Evolutionary conservation across 2,113 vertebrate genomes (phyloP), one percentile per base, ranked within the genome.

Genomic region (Phyllostomus discolor): DNA sequence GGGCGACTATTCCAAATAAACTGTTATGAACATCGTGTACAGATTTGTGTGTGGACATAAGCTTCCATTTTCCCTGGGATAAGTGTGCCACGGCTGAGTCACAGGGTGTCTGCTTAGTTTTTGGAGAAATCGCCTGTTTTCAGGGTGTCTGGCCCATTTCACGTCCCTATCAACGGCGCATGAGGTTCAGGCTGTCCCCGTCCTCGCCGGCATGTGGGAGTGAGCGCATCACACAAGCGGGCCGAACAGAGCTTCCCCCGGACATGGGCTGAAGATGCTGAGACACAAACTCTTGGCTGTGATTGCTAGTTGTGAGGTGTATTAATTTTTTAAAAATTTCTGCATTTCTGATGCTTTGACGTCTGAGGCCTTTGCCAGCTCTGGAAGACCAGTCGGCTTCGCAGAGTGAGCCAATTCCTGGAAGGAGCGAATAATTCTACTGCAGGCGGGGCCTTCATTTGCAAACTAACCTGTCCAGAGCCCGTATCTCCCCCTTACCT

Each of bases 201-300:
- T 46, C 35, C 10, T 38, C 1, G 0, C 48, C 10, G 48, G 14
- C 83, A 15, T 46, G 33, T 31, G 35, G 14, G 7, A 50, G 28
- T 52, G 35, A 80, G 43, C 2, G 0, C 1, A 8, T 72, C 31
- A 38, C 54, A 46, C 22, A 35, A 24, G 46, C 7, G 46, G 57
- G 35, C 75, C 38, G 22, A 5, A 54, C 46, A 57, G 16, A 52
- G 35, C 66, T 24, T 43, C n/a, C 64, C 50, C 31, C 1, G 3
- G 64, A 35, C 1, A 1, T 52, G 8, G 41, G 62, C 59, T 0
- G 4, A 7, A 1, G 4, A 26, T 46, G 50, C 0, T 4, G 35
- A 95, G 11, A 62, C 14, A 9, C 66, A 46, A 20, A 1, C 33
- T 43, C 35, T 87, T 87, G 7, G 31, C 38, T 1, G 43, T 14